These are phyloP conservation scores for Cataglyphis cursor DNA, from an alignment of 2,888 invertebrate species.

Conservation along the genomic window DNA sequence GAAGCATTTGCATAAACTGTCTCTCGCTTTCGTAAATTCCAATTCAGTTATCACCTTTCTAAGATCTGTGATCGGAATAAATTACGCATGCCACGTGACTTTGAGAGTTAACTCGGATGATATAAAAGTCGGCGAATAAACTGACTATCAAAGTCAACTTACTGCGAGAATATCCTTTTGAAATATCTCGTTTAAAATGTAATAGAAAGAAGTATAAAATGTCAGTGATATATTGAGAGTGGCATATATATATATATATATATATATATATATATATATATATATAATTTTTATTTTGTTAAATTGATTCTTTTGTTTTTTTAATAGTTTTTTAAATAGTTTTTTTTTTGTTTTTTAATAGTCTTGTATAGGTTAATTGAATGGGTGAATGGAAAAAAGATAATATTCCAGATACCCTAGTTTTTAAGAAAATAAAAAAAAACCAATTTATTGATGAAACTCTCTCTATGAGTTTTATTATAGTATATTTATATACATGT, in stretches of 20 bases:
- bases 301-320: background rate
- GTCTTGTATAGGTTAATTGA: background rate
- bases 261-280: background rate
- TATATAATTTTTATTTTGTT: background rate
- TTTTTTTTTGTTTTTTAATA: background rate
- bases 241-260: background rate
- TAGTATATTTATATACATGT: no score
- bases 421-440: no score
- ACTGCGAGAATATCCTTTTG: background rate
- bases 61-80: background rate
- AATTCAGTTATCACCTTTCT: background rate
- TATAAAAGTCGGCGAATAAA: background rate
- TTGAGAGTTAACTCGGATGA: background rate
- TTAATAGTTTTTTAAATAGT: background rate
- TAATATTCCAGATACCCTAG: no score
- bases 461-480: no score
- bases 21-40: constrained; percentile 1
- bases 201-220: background rate
- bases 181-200: background rate
- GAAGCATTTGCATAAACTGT: background rate
- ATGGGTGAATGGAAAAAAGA: no score
- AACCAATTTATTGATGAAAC: no score
- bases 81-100: background rate
- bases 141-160: background rate
- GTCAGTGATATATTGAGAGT: background rate